Percentiles rank a stretch among this genome's conserved stretches.
Conservation (phyloP, 2,113 vertebrate genomes). For the Pelvicachromis taeniatus region DNA sequence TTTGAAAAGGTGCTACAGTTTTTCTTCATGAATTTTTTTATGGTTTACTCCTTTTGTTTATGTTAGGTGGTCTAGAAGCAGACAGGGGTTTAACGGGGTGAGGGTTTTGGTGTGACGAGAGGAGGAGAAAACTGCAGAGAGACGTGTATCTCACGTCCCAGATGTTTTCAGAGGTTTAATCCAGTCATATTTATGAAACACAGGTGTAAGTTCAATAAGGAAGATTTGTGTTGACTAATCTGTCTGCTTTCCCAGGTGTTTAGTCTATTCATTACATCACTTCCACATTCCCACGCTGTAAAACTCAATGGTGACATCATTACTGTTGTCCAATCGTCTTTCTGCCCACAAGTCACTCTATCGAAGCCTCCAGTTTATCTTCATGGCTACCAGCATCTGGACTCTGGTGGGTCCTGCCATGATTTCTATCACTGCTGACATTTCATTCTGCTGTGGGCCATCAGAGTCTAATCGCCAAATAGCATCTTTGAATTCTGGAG, state of each 20-base stretch:
- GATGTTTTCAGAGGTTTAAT: background rate
- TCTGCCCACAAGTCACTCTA: background rate
- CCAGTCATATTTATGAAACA: background rate
- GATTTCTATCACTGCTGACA: background rate
- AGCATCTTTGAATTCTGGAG: background rate
- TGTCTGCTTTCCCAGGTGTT: background rate
- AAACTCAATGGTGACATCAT: background rate
- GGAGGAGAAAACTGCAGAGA: background rate
- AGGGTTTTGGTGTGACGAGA: background rate
- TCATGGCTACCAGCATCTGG: background rate
- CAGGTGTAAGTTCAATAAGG: background rate
- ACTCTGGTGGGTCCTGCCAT: background rate
- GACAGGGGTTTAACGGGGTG: background rate
- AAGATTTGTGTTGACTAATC: background rate
- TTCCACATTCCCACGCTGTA: background rate
- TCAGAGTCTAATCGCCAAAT: background rate
- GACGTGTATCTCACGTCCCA: rapidly evolving
- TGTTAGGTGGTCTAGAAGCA: background rate
- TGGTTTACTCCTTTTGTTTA: background rate
- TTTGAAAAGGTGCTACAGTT: background rate
- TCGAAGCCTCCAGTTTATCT: background rate
- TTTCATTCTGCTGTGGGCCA: background rate
- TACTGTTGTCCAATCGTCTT: background rate
- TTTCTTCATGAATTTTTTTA: background rate
- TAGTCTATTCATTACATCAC: background rate